These are phyloP conservation scores for Daktulosphaira vitifoliae DNA, from an alignment of 1,140 invertebrate species.

Conservation along the genomic window DNA sequence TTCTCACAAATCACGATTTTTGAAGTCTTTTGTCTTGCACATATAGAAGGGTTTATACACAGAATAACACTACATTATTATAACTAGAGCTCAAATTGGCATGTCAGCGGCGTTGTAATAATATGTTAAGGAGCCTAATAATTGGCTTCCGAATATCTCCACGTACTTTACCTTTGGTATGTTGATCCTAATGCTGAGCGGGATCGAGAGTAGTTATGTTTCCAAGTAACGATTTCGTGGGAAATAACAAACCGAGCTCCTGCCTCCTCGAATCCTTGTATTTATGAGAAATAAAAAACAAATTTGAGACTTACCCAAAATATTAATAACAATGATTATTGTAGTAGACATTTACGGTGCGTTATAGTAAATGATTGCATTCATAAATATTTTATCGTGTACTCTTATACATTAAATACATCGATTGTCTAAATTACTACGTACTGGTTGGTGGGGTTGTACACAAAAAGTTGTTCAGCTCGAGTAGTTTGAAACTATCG, in stretches of 20 bases:
- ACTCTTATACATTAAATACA: background rate
- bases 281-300: constrained; percentile 6
- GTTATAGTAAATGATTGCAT: too few species aligned
- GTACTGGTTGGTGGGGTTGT: too few species aligned
- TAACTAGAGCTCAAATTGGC: constrained; percentile 9
- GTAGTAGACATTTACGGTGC: too few species aligned
- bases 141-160: constrained; percentile 31
- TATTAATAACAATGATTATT: constrained; percentile 1
- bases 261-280: background rate
- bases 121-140: constrained; percentile 11
- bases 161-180: constrained; percentile 27
- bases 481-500: too few species aligned
- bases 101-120: constrained; percentile 18
- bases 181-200: background rate
- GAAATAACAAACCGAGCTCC: background rate
- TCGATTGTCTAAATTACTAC: too few species aligned
- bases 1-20: too few species aligned
- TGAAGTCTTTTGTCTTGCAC: too few species aligned
- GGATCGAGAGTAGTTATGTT: background rate
- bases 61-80: constrained; percentile 9
- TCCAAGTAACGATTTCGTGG: constrained; percentile 7
- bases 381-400: constrained; percentile 7
- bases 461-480: too few species aligned
- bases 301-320: constrained; percentile 1
- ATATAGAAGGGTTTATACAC: too few species aligned